These are phyloP conservation scores for Noctuana brunneofusca DNA, from an alignment of 2,888 invertebrate genomes.

Conservation along the genomic window DNA sequence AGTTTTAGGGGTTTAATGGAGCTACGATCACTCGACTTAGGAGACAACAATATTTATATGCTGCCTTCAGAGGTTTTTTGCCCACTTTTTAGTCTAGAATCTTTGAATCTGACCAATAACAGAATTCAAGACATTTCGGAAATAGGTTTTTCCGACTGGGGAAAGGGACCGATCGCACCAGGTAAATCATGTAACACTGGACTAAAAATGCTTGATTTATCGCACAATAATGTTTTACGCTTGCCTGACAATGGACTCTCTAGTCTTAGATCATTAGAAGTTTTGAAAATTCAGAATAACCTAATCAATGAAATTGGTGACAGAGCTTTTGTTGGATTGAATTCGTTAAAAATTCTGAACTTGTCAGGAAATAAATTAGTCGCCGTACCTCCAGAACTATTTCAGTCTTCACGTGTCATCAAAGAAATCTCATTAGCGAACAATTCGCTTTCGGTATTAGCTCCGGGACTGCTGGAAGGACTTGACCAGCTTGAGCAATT, in stretches of 20 bases:
- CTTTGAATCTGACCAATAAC: constrained; percentile 89
- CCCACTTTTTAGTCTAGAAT: constrained; percentile 86
- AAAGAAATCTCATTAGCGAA: constrained; percentile 89
- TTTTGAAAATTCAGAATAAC: constrained; percentile 89
- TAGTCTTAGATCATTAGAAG: constrained; percentile 86
- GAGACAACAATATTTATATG: constrained; percentile 90
- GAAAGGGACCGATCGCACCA: constrained; percentile 85
- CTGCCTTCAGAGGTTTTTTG: constrained; percentile 88
- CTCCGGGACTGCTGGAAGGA: constrained; percentile 88
- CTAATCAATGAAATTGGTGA: constrained; percentile 89
- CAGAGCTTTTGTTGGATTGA: constrained; percentile 88
- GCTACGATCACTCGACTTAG: constrained; percentile 86
- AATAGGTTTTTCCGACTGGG: constrained; percentile 90
- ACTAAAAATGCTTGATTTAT: constrained; percentile 88
- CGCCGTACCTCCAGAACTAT: constrained; percentile 90
- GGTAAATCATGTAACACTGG: constrained; percentile 87
- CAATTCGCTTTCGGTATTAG: constrained; percentile 90
- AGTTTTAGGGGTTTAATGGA: constrained; percentile 88
- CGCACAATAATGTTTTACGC: constrained; percentile 87
- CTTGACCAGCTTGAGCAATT: constrained; percentile 88
- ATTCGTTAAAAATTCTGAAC: constrained; percentile 87
- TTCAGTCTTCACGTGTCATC: constrained; percentile 87
- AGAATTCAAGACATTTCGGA: constrained; percentile 90
- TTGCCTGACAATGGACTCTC: constrained; percentile 88
- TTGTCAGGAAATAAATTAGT: constrained; percentile 91